Percentiles rank a stretch among this genome's conserved stretches.
phyloP scores from a whole-genome alignment of 2,113 vertebrate genomes.

The Trogon melanurus region DNA sequence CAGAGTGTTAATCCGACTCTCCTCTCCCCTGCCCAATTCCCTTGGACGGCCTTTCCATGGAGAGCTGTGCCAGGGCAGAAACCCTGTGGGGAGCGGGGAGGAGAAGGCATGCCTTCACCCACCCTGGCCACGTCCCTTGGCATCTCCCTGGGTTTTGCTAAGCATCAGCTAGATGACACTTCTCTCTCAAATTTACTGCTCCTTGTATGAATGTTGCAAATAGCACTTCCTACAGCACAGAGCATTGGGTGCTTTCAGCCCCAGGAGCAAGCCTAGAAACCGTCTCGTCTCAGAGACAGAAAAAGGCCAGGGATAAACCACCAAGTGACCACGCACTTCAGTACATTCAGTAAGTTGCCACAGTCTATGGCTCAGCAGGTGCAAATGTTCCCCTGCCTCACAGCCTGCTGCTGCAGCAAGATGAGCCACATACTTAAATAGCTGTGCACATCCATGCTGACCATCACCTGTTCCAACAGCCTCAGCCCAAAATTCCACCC shows the following conservation, averaged over 20 bases:
- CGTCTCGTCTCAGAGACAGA: not conserved
- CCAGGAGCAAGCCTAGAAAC: not conserved
- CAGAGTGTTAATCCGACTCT: not conserved
- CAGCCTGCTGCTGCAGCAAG: not conserved
- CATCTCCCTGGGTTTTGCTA: not conserved
- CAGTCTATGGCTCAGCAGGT: not conserved
- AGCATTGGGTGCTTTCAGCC: not conserved
- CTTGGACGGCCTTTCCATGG: not conserved
- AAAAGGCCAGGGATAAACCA: not conserved
- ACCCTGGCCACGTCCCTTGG: not conserved
- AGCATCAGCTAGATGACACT: not conserved
- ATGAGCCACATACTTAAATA: accelerated
- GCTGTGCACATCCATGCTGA: not conserved
- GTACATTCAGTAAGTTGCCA: not conserved
- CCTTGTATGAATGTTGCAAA: not conserved
- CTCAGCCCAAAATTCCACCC: not conserved
- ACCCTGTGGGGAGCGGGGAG: accelerated
- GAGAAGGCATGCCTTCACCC: not conserved
- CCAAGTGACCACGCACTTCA: not conserved
- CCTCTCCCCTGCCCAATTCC: not conserved
- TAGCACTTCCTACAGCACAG: not conserved
- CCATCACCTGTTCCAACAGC: not conserved
- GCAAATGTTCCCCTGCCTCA: not conserved
- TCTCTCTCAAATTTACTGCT: not conserved
- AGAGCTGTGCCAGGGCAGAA: not conserved